Base-by-base conservation (phyloP, 2,888 invertebrate species). In the Apodemia mormo region DNA sequence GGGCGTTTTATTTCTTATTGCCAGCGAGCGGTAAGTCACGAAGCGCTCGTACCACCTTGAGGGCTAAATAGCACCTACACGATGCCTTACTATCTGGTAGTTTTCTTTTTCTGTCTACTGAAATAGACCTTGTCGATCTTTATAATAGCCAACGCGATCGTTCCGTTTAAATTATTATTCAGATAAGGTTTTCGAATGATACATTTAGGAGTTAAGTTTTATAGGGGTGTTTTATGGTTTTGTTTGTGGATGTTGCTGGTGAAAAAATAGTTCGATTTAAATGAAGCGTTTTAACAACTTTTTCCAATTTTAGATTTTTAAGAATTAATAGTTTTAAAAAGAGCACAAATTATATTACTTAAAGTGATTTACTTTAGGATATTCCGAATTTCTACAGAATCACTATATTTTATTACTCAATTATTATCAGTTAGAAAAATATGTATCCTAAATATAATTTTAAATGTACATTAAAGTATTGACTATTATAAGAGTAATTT, bases 1-100 rank as follows among this genome's bases (percentile, higher is more conserved):
- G 81, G 81, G 82, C 80, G 78, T 77, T 78, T 85, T 88, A 86
- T 85, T 90, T 85, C 81, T 83, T 81, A 80, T 82, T 84, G 78
- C 77, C 67, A 82, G 81, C 85, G 82, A 85, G 83, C 90, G 90
- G 93, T 93, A 92, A 92, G 92, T 92, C 92, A 92, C 92, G 92
- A 93, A 86, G 87, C 79, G 84, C 80, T 82, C 78, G 78, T 68
- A 65, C 69, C 69, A 69, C 89, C 92, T 90, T 88, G 88, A 86
- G 91, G 90, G 89, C 89, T 90, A 90, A 91, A 89, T 90, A 90
- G 87, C 91, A 89, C 92, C 90, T 88, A 88, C 68, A 52, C 79
- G 75, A 73, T 74, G 72, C 75, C 74, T 72, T 66, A 75, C 76
- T 75, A 75, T 78, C 76, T 74, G 71, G 68, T 69, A 73, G 75